Conservation (phyloP, 2,888 invertebrate species). For the Nemotelus nigrinus region DNA sequence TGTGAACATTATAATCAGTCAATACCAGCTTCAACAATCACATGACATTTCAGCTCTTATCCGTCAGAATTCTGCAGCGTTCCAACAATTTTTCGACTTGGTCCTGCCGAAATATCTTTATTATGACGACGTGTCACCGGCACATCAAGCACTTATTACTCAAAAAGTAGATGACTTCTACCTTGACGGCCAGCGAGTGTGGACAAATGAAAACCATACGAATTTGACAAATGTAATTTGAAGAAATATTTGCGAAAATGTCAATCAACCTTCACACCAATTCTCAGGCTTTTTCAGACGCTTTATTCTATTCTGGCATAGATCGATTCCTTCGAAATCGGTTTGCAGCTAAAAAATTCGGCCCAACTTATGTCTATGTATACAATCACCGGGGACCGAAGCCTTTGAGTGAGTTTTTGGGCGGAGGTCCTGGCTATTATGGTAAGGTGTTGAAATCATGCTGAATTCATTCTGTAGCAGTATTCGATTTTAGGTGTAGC, state of each 20-base stretch:
- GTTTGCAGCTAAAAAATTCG: not conserved
- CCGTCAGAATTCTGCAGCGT: not conserved
- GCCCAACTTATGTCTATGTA: constrained; percentile 13
- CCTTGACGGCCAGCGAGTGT: not conserved
- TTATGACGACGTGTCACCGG: constrained; percentile 2
- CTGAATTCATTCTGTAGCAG: too few relatives aligned
- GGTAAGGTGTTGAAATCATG: too few relatives aligned
- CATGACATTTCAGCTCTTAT: constrained; percentile 13
- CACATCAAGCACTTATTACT: not conserved
- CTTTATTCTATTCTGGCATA: not conserved
- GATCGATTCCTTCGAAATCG: constrained; percentile 12
- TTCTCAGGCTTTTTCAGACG: constrained; percentile 5
- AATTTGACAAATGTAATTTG: constrained; percentile 30
- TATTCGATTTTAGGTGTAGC: too few relatives aligned
- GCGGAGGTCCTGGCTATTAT: too few relatives aligned
- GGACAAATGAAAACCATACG: constrained; percentile 6
- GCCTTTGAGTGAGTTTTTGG: constrained; percentile 6
- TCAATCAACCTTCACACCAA: too few relatives aligned
- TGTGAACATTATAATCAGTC: too few relatives aligned
- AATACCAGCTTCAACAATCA: too few relatives aligned
- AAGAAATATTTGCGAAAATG: constrained; percentile 2
- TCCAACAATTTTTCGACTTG: not conserved
- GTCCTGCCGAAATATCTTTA: not conserved
- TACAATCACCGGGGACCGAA: constrained; percentile 19
- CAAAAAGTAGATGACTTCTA: constrained; percentile 13